A percentile compares a stretch with the other conserved stretches of the same genome.
phyloP scores from a whole-genome alignment of 2,888 invertebrate genomes.

The Drosophila infuscata region DNA sequence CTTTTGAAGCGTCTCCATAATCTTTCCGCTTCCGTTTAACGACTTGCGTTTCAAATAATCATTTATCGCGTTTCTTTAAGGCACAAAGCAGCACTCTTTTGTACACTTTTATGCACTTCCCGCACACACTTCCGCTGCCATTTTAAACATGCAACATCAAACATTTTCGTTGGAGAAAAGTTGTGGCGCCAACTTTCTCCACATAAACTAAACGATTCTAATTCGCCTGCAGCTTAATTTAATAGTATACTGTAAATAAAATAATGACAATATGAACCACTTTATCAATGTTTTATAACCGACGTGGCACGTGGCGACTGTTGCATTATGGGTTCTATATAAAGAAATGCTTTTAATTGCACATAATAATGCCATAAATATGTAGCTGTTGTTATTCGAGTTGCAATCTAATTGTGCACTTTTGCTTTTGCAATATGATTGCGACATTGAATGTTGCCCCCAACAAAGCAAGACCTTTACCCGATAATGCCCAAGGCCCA shows the following conservation, averaged over 20 bases:
- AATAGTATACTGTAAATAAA: neutral
- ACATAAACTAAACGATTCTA: conserved; percentile 14
- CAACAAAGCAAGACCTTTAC: conserved; percentile 15
- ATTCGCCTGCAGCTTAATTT: neutral
- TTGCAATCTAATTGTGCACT: conserved; percentile 16
- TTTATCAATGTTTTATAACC: conserved; percentile 10
- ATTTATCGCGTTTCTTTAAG: conserved; percentile 55
- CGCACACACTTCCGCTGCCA: conserved; percentile 47
- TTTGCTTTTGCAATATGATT: conserved; percentile 17
- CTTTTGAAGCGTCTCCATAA: conserved; percentile 5
- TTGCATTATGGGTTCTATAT: conserved; percentile 12
- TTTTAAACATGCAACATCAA: conserved; percentile 50
- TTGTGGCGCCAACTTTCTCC: conserved; percentile 28
- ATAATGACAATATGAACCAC: neutral
- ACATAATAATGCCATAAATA: conserved; percentile 14
- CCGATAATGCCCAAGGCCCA: conserved; percentile 6
- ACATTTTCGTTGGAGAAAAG: conserved; percentile 32
- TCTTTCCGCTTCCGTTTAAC: conserved; percentile 44
- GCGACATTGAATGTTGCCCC: neutral
- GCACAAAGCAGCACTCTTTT: conserved; percentile 23
- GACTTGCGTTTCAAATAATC: conserved; percentile 24
- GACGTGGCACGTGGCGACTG: conserved; percentile 20
- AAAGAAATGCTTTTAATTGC: conserved; percentile 19
- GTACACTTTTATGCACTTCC: conserved; percentile 12
- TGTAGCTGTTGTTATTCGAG: conserved; percentile 15